Evolutionary conservation across 2,113 vertebrate genomes (phyloP).

Genomic region (Polypterus bichir): DNA sequence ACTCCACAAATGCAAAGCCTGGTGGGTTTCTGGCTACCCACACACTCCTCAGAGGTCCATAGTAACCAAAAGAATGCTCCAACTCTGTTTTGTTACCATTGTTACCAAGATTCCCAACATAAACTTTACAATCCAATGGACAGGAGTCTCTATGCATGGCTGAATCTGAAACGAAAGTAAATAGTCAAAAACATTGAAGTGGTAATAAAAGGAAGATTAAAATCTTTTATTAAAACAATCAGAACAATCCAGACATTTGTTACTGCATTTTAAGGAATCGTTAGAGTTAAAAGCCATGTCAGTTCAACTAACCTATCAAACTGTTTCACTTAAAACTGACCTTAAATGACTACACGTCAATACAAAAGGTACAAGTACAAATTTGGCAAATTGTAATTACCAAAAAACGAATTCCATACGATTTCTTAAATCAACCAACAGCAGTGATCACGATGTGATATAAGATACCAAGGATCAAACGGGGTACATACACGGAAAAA

Average conservation of each 20-base stretch:
- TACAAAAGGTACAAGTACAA: no score
- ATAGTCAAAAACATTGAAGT: not conserved
- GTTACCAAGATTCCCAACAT: constrained; percentile 93
- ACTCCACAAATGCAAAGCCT: constrained; percentile 94
- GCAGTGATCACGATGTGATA: no score
- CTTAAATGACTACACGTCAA: no score
- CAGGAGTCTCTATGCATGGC: constrained; percentile 79
- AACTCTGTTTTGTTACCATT: constrained; percentile 95
- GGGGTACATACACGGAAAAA: no score
- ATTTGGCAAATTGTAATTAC: no score
- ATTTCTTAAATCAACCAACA: no score
- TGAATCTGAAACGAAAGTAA: constrained; percentile 35
- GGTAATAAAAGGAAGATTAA: not conserved
- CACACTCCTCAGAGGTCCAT: constrained; percentile 86
- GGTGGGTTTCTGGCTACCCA: constrained; percentile 96
- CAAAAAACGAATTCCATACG: no score
- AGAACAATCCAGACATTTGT: not conserved
- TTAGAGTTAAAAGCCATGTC: no score
- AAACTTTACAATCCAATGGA: constrained; percentile 95
- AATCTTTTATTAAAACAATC: not conserved
- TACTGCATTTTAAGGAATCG: no score
- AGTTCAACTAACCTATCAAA: no score
- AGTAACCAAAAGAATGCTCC: constrained; percentile 89
- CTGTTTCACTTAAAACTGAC: no score
- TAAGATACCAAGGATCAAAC: no score